Conservation (phyloP, 2,888 invertebrate genomes). For the Melipona beecheii region DNA sequence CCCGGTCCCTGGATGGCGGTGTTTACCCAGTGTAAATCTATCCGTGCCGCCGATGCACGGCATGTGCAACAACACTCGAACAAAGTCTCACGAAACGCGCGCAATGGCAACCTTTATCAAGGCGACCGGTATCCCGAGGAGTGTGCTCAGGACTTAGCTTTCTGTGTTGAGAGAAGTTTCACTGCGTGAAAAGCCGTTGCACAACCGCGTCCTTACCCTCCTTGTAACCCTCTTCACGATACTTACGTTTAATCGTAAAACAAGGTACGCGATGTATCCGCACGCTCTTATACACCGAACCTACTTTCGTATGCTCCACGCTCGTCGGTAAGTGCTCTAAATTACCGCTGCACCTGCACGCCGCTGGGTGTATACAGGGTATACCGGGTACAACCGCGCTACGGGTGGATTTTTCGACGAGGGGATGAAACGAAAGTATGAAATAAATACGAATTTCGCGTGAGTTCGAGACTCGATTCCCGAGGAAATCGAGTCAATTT, state of each 20-base stretch:
- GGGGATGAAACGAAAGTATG: too few species aligned
- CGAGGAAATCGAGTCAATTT: too few species aligned
- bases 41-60: slow-evolving; percentile 61
- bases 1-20: slow-evolving; percentile 58
- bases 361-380: slow-evolving; percentile 37
- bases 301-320: slow-evolving; percentile 68
- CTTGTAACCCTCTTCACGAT: slow-evolving; percentile 62
- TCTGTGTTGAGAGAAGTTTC: slow-evolving; percentile 3
- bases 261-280: slow-evolving; percentile 63
- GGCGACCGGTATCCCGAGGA: slow-evolving; percentile 45
- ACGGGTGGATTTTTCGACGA: too few species aligned
- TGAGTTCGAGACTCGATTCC: too few species aligned
- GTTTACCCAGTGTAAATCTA: slow-evolving; percentile 77
- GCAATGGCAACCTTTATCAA: slow-evolving; percentile 56
- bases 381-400: too few species aligned
- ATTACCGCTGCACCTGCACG: slow-evolving; percentile 71
- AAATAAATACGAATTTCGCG: too few species aligned
- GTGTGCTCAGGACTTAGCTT: slow-evolving; percentile 42
- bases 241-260: slow-evolving; percentile 71
- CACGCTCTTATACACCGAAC: slow-evolving; percentile 53
- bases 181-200: slow-evolving; percentile 28
- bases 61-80: slow-evolving; percentile 48
- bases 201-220: slow-evolving; percentile 24
- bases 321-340: slow-evolving; percentile 71
- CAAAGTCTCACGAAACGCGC: slow-evolving; percentile 26